These are phyloP conservation scores for Dinocampus coccinellae DNA, from an alignment of 2,888 invertebrate genomes.

Conservation along the genomic window DNA sequence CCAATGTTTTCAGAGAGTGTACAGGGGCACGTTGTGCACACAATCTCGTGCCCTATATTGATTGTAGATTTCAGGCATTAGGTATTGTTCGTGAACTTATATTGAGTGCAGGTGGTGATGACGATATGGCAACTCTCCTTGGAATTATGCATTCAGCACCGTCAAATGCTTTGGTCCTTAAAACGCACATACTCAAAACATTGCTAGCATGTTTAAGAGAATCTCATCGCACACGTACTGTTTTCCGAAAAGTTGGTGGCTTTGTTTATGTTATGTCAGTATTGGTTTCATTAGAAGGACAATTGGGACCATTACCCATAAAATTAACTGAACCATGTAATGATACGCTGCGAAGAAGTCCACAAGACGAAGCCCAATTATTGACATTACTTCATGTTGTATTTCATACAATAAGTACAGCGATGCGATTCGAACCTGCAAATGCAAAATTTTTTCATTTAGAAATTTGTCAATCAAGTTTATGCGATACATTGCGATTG, in stretches of 20 bases:
- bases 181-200: conserved; percentile 90
- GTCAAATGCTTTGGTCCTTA: conserved; percentile 83
- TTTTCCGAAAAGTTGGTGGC: conserved; percentile 97
- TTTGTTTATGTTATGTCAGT: conserved; percentile 98
- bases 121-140: conserved; percentile 93
- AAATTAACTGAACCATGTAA: conserved; percentile 68
- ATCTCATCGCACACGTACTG: conserved; percentile 95
- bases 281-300: conserved; percentile 90
- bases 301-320: conserved; percentile 72
- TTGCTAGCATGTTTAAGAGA: conserved; percentile 91
- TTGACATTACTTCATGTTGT: conserved; percentile 87
- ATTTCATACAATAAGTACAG: conserved; percentile 94
- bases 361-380: conserved; percentile 73
- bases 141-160: conserved; percentile 94
- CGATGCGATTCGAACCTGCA: conserved; percentile 99
- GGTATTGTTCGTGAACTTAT: conserved; percentile 91
- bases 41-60: conserved; percentile 85
- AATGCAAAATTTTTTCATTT: conserved; percentile 98
- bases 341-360: conserved; percentile 55
- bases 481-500: conserved; percentile 92
- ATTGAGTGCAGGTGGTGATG: conserved; percentile 92
- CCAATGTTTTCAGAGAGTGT: conserved; percentile 92
- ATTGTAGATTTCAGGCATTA: conserved; percentile 86
- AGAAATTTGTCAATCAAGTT: conserved; percentile 94
- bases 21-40: conserved; percentile 94